Evolutionary conservation across 1,140 invertebrate species (phyloP).

Genomic region (Camponotus pennsylvanicus): DNA sequence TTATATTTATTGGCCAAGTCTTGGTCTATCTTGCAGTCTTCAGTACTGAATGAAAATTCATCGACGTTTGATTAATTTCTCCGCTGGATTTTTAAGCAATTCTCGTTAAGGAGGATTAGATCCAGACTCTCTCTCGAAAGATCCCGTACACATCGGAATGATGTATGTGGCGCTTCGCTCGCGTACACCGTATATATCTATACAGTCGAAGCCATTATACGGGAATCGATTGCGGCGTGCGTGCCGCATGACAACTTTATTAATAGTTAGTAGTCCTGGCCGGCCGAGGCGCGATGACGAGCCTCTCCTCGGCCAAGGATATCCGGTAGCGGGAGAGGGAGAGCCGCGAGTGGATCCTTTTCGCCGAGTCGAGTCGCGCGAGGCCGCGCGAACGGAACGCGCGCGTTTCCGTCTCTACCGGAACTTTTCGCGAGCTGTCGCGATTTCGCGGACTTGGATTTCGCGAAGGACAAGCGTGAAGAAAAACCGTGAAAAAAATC

Average conservation of each 20-base stretch:
- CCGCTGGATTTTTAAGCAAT: too few species aligned
- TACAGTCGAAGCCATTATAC: conserved; percentile 9
- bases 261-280: conserved; percentile 69
- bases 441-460: neutral
- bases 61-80: neutral
- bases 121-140: neutral
- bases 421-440: too few species aligned
- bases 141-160: conserved; percentile 5
- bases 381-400: conserved; percentile 9
- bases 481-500: too few species aligned
- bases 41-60: neutral
- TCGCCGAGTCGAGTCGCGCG: neutral
- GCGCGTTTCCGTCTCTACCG: neutral
- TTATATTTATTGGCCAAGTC: neutral
- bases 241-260: conserved; percentile 72
- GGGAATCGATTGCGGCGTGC: conserved; percentile 69
- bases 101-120: neutral
- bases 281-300: conserved; percentile 40
- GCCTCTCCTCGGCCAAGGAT: conserved; percentile 63
- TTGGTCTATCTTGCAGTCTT: too few species aligned
- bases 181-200: conserved; percentile 32
- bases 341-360: conserved; percentile 58
- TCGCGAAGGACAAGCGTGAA: neutral
- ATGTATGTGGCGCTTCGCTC: conserved; percentile 49
- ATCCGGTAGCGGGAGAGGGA: conserved; percentile 51